Evolutionary conservation across 2,113 vertebrate genomes (phyloP), one percentile per base, ranked within the genome.

Genomic region (Bubo bubo): DNA sequence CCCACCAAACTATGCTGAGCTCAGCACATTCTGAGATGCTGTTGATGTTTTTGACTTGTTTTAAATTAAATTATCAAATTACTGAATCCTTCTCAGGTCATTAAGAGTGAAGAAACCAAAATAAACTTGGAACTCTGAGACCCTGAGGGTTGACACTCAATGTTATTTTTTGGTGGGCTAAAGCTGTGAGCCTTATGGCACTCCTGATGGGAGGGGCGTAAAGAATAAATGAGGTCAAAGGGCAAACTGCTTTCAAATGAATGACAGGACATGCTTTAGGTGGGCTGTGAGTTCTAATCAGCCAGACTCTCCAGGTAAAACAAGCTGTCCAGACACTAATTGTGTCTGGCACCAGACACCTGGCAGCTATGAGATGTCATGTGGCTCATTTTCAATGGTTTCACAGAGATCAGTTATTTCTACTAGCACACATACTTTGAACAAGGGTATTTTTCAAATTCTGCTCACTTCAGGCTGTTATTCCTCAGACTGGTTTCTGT

Each of bases 301-400:
- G 81, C 39, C 72, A 87, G 86, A 53, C 58, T 89, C 62, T 70
- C 55, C 85, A 86, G 86, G 93, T 90, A 71, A 93, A 96, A 83
- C 43, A 66, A 95, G 45, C 84, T 86, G 76, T 79, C 76, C 71
- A 62, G 84, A 39, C 24, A 12, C 50, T 77, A 76, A 63, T 4
- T 52, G 56, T 34, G 28, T 39, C 71, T 91, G 75, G 84, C 66
- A 59, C 50, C 84, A 93, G 93, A 20, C 60, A 91, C 62, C 80
- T 71, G 80, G 88, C 85, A 95, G 62, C 52, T 66, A 26, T 26
- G 77, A 75, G 53, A 80, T 59, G 58, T 62, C 52, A 79, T 10
- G 16, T 12, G 15, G 76, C 62, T 91, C 58, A 28, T 62, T 81
- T 52, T 66, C 60, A 91, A 5, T 18, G 15, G n/a, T 82, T 89